Evolutionary conservation across 2,113 vertebrate genomes (phyloP), one percentile per base, ranked within the genome.

Genomic region (Dolichotis patagonum): DNA sequence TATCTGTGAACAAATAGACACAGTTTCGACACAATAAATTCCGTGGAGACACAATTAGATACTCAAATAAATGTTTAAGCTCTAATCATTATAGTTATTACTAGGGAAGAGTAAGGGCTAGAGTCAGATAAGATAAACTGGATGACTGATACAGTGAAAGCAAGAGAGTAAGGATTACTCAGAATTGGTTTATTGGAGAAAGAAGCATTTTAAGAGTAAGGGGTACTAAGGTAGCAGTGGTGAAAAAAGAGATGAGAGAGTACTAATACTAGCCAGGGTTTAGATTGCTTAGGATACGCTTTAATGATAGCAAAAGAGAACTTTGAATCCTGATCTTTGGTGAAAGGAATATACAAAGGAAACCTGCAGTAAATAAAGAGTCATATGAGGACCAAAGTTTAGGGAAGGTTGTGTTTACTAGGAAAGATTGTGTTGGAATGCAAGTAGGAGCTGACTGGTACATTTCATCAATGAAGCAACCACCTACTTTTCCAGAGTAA

Each of bases 41-140:
- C 56, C 46, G 65, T 20, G 38, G 7, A 82, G 62, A 85, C 65
- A 88, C 38, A 94, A 77, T 86, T 93, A 88, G 73, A 75, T 80
- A 43, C 22, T 5, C 7, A 86, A 46, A 88, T 88, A 65, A 63
- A 60, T 88, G 94, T 75, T 94, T 88, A 85, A 90, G 87, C 8
- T 24, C 6, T 88, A 88, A 78, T 73, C 11, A 73, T 67, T 88
- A 69, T 1, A 92, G 65, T 22, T 43, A 58, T 58, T 43, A 32
- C 13, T 88, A 77, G 5, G 7, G 24, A 93, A 43, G 52, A 95
- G 2, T 38, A 81, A 81, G 81, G 19, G 24, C 0, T 28, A 91
- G 7, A 49, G 24, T 65, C 7, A 85, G 35, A 60, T 32, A 89
- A 91, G 24, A 58, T 22, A 88, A 73, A 46, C 16, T 92, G 2